Percentiles rank a stretch among this genome's conserved stretches.
Conservation (phyloP, 2,888 invertebrate genomes). For the Tetropium fuscum region DNA sequence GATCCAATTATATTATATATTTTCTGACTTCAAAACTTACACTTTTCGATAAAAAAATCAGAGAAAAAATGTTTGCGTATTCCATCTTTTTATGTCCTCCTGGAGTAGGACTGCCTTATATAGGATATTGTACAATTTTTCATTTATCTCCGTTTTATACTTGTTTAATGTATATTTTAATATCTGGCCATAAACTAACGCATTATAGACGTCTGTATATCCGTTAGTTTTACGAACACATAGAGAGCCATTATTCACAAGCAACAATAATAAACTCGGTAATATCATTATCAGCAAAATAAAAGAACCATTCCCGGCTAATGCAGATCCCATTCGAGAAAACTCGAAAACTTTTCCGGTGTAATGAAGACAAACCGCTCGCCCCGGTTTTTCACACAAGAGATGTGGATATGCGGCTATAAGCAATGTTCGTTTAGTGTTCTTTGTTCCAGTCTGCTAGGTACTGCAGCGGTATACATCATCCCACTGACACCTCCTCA, state of each 20-base stretch:
- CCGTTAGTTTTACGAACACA: too few relatives aligned
- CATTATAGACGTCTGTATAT: too few relatives aligned
- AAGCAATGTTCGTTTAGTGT: constrained; percentile 37
- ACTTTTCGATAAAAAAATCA: too few relatives aligned
- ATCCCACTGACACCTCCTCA: constrained; percentile 52
- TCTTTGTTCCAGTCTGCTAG: constrained; percentile 34
- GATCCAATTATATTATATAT: too few relatives aligned
- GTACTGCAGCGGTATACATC: constrained; percentile 51
- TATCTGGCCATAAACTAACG: too few relatives aligned
- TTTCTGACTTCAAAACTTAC: too few relatives aligned
- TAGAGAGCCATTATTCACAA: not conserved
- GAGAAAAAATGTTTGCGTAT: too few relatives aligned
- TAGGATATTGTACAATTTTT: too few relatives aligned
- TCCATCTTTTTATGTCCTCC: too few relatives aligned
- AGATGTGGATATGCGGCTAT: constrained; percentile 22
- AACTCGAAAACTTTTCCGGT: constrained; percentile 4
- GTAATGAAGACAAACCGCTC: constrained; percentile 35
- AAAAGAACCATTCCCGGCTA: not conserved
- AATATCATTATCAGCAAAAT: constrained; percentile 3
- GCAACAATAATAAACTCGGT: constrained; percentile 1
- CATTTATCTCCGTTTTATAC: too few relatives aligned
- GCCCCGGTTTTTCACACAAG: constrained; percentile 8
- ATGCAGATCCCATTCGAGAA: constrained; percentile 3
- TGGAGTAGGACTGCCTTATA: too few relatives aligned
- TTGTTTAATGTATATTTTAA: too few relatives aligned